These are phyloP conservation scores for Cariama cristata DNA, from an alignment of 2,113 vertebrate species.

Conservation along the genomic window DNA sequence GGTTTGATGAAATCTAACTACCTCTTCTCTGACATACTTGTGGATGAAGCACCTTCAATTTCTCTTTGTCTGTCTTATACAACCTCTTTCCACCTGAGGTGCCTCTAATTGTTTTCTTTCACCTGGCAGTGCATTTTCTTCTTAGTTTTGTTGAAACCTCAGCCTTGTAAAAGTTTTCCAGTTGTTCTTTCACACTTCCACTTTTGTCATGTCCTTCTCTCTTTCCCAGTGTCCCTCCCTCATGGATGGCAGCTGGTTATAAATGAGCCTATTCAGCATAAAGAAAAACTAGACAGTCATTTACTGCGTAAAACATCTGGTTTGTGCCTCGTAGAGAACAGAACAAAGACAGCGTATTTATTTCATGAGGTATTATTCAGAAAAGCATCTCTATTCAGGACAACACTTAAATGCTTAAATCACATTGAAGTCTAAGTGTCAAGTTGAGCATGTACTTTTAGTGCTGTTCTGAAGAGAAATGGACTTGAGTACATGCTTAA, in stretches of 20 bases:
- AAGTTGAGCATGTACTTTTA: not conserved
- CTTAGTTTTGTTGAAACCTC: not conserved
- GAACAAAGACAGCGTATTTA: not conserved
- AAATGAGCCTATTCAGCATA: conserved; percentile 14
- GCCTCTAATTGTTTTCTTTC: not conserved
- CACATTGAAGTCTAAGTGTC: not conserved
- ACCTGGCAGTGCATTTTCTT: not conserved
- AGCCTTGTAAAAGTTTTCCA: not conserved
- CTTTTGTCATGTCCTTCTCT: not conserved
- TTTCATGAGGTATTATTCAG: not conserved
- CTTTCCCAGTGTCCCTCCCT: not conserved
- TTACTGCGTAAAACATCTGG: conserved; percentile 27
- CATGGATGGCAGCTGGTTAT: conserved; percentile 30
- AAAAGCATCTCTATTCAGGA: not conserved
- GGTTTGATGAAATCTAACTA: not conserved
- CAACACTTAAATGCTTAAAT: conserved; percentile 11
- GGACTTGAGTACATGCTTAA: not conserved
- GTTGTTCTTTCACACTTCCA: not conserved
- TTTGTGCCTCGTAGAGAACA: not conserved
- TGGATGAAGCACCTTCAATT: not conserved
- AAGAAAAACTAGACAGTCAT: conserved; percentile 17
- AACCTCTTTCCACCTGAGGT: not conserved
- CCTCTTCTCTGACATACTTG: not conserved
- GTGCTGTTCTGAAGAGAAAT: not conserved
- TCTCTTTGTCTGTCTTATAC: not conserved